Percentiles rank a stretch among this genome's conserved stretches.
Evolutionary conservation across 2,113 vertebrate species (phyloP).

Genomic region (Chrysemys picta): DNA sequence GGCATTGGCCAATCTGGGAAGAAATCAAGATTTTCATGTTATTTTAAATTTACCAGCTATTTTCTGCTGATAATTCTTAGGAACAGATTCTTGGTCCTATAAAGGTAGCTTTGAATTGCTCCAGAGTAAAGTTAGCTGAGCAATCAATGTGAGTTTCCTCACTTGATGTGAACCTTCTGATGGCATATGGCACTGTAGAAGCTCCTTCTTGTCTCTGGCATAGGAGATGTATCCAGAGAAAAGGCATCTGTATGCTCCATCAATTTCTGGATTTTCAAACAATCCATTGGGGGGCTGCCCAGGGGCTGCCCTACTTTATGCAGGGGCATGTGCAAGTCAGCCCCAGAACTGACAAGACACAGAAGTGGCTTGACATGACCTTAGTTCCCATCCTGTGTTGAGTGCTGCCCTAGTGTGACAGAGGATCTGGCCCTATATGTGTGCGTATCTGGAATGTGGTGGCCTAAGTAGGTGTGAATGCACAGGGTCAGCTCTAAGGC

Average conservation of each 20-base stretch:
- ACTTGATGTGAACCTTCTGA: neutral
- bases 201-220: neutral
- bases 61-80: neutral
- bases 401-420: too few relatives aligned
- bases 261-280: neutral
- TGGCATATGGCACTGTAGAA: neutral
- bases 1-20: neutral
- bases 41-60: neutral
- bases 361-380: too few relatives aligned
- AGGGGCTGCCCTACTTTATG: neutral
- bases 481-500: too few relatives aligned
- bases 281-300: neutral
- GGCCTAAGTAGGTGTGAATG: too few relatives aligned
- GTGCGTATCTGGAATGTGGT: too few relatives aligned
- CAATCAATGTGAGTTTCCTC: neutral
- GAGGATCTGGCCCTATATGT: too few relatives aligned
- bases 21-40: neutral
- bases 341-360: neutral
- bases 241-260: neutral
- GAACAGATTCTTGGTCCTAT: neutral
- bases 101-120: neutral
- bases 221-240: neutral
- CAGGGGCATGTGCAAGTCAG: neutral
- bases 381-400: too few relatives aligned
- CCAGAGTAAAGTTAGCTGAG: neutral